Evolutionary conservation across 2,888 invertebrate species (phyloP), one percentile per base, ranked within the genome.

Genomic region (Steinernema carpocapsae): DNA sequence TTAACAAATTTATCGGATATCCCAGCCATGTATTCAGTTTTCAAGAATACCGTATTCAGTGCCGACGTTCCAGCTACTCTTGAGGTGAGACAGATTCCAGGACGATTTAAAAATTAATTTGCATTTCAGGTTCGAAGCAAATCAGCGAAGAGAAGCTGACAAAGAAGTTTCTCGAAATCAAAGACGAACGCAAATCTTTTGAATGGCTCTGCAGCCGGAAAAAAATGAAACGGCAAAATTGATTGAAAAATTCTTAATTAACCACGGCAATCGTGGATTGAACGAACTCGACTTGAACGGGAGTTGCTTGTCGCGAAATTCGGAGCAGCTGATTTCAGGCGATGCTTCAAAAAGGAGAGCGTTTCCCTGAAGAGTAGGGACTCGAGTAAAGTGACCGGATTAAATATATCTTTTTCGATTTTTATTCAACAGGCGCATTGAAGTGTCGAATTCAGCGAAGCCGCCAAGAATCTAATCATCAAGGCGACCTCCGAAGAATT

Each of bases 1-100:
- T 87, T 89, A 0, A 92, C 92, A 19, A 91, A 92, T 79, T 92
- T 92, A 82, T 90, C 91, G 46, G 93, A 94, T 88, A 91, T 93
- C 64, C 91, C 92, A 0, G 84, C 90, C 32, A 87, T 94, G 26
- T 89, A 93, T 46, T 91, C 92, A 14, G 91, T 92, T 0, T 92
- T 92, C 80, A 88, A 78, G 26, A 64, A 88, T 0, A 91, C 92
- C 77, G 92, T 93, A 0, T 89, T 93, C 72, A 93, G 93, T 22
- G 93, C 92, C 0, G 93, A 93, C 85, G 91, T 94, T 10, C 92
- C 93, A 0, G 87, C 88, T 19, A 89, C 89, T 0, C 81, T 92
- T 70, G 87, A 88, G 84, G 88, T 88, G 56, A 70, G 29, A 22
- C 17, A n/a, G 22, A 14, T 7, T n/a, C 48, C 24, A 52, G 10